These are phyloP conservation scores for Ceyx melanurus DNA, from an alignment of 2,113 vertebrate genomes.

Conservation along the genomic window DNA sequence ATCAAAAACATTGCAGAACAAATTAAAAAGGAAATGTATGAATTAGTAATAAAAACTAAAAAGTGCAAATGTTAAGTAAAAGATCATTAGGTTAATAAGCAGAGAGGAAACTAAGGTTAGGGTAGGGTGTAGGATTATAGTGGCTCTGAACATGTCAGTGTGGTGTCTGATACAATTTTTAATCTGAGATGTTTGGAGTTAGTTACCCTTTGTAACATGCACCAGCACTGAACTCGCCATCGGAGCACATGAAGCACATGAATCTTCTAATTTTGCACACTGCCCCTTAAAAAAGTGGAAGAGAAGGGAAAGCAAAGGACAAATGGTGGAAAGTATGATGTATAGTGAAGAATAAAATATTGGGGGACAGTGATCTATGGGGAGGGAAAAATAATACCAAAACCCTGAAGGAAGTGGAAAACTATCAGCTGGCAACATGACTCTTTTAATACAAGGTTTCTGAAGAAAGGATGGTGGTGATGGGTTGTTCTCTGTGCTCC, in stretches of 20 bases:
- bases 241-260: not conserved
- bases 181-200: not conserved
- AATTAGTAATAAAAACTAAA: not conserved
- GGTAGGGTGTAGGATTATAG: not conserved
- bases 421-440: not conserved
- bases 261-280: not conserved
- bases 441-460: not conserved
- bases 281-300: not conserved
- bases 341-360: not conserved
- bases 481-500: not conserved
- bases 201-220: not conserved
- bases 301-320: not conserved
- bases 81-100: not conserved
- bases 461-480: not conserved
- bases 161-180: not conserved
- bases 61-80: not conserved
- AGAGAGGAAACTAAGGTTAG: not conserved
- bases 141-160: fast-evolving
- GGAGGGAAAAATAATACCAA: not conserved
- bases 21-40: not conserved
- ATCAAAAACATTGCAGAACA: not conserved
- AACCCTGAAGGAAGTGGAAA: not conserved
- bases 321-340: not conserved
- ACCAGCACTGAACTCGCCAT: not conserved
- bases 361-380: not conserved